Percentiles rank a stretch among this genome's conserved stretches.
Conservation (phyloP, 1,140 invertebrate species). For the Micrasema minimum region DNA sequence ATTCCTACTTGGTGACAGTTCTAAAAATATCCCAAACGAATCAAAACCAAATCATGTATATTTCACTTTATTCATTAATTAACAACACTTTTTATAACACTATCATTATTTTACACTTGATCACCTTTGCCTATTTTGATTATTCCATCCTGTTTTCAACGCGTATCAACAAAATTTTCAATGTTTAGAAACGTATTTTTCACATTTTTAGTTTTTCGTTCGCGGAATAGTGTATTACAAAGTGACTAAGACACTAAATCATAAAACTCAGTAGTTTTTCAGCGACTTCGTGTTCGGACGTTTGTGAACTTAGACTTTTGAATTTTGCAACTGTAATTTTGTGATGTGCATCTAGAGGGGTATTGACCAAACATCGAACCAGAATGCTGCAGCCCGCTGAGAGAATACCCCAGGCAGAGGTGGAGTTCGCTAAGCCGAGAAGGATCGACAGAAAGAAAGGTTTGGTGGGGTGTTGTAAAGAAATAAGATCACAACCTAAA, state of each 20-base stretch:
- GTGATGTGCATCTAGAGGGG: not conserved
- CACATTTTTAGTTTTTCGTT: not conserved
- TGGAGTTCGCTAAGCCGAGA: conserved; percentile 50
- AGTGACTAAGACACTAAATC: not conserved
- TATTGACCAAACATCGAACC: not conserved
- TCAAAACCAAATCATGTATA: too few species aligned
- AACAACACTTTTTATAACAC: too few species aligned
- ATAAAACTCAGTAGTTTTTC: not conserved
- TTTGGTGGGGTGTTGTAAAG: too few species aligned
- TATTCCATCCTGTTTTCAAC: too few species aligned
- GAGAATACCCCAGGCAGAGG: conserved; percentile 46
- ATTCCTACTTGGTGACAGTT: not conserved
- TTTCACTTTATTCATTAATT: too few species aligned
- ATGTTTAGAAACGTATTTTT: not conserved
- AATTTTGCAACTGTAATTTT: not conserved
- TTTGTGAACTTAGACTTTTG: not conserved
- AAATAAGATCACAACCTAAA: too few species aligned
- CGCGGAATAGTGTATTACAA: not conserved
- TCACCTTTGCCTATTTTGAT: too few species aligned
- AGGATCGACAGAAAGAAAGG: conserved; percentile 52
- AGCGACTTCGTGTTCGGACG: not conserved
- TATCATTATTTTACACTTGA: too few species aligned
- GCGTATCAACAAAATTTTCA: not conserved
- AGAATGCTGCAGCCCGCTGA: conserved; percentile 47
- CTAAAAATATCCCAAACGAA: not conserved